Percentiles rank a stretch among this genome's conserved stretches.
phyloP scores from a whole-genome alignment of 2,113 vertebrate species.

The Harpagus bidentatus region DNA sequence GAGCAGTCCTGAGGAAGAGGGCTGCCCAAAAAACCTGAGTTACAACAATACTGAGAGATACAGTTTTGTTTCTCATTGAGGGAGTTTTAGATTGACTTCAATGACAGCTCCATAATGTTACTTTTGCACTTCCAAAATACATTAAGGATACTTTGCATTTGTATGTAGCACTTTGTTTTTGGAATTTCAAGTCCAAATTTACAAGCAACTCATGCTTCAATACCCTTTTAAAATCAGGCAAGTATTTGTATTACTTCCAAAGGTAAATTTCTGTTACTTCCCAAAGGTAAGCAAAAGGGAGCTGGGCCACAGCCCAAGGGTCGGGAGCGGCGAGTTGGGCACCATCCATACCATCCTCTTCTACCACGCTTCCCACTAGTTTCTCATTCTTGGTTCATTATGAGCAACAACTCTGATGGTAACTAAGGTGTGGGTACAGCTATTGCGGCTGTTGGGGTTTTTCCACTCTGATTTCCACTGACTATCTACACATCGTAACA shows the following conservation, averaged over 20 bases:
- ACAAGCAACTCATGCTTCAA: neutral
- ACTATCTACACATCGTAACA: neutral
- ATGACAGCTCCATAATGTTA: neutral
- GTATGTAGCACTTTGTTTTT: neutral
- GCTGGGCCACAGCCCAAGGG: neutral
- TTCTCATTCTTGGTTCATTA: neutral
- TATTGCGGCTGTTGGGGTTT: neutral
- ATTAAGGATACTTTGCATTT: neutral
- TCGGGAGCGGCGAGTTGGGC: neutral
- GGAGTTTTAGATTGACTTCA: neutral
- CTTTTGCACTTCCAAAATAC: neutral
- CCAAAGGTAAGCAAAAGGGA: neutral
- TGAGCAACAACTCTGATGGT: neutral
- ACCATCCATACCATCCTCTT: neutral
- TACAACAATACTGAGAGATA: neutral
- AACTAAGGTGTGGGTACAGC: neutral
- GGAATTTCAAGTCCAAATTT: neutral
- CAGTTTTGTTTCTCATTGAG: neutral
- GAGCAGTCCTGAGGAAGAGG: neutral
- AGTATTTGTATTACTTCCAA: neutral
- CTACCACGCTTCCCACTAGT: accelerated
- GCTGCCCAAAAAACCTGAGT: neutral
- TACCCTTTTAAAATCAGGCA: neutral
- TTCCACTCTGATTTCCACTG: neutral
- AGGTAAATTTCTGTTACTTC: neutral